Conservation (phyloP, 2,888 invertebrate genomes). For the Acanthopleura granulata region DNA sequence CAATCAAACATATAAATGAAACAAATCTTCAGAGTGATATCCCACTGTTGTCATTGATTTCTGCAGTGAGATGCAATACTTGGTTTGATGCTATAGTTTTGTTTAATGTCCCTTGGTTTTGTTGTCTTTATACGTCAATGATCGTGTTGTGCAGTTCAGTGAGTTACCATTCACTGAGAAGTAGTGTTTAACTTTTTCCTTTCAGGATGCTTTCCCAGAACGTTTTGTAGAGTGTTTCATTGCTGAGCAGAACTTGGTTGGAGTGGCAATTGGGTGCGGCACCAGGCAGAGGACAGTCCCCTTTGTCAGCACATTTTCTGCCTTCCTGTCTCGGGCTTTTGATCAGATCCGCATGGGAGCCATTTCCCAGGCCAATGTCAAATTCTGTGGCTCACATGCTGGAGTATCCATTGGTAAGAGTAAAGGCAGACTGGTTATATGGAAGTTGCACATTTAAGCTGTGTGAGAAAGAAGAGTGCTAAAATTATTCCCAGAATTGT, state of each 20-base stretch:
- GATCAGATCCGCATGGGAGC: conserved; percentile 99
- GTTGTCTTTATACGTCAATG: too few relatives aligned
- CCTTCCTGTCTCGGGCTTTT: conserved; percentile 95
- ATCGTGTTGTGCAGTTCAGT: too few relatives aligned
- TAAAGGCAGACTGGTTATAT: background rate
- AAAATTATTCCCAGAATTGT: background rate
- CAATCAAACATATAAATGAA: too few relatives aligned
- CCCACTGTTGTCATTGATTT: too few relatives aligned
- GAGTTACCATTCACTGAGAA: too few relatives aligned
- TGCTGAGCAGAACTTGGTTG: conserved; percentile 98
- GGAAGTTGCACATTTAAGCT: too few relatives aligned
- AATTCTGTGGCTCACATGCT: conserved; percentile 96
- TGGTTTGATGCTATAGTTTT: too few relatives aligned
- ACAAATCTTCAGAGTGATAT: too few relatives aligned
- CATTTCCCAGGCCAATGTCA: conserved; percentile 97
- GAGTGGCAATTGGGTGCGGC: conserved; percentile 92
- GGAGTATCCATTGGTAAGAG: conserved; percentile 92
- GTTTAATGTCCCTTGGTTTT: too few relatives aligned
- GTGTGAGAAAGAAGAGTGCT: too few relatives aligned
- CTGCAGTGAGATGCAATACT: too few relatives aligned
- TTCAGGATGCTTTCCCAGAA: conserved; percentile 71
- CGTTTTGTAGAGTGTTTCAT: conserved; percentile 98
- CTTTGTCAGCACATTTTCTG: conserved; percentile 97
- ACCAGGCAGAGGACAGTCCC: conserved; percentile 93
- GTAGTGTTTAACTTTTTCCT: conserved; percentile 10